phyloP scores from a whole-genome alignment of 2,797 vertebrate species.

The Takifugu rubripes region DNA sequence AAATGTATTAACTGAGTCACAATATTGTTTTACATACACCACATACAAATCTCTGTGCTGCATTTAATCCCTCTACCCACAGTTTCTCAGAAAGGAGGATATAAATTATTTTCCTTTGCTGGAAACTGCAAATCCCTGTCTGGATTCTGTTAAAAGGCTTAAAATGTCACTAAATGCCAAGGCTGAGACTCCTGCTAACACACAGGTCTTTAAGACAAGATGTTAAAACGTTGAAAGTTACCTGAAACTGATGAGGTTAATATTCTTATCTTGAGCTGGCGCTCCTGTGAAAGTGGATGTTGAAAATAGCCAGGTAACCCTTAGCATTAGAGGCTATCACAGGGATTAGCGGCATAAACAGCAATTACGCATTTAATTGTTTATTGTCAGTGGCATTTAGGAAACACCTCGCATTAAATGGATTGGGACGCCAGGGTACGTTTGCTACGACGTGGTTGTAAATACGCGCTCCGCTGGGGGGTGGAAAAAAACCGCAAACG shows the following conservation, averaged over 20 bases:
- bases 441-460: not conserved
- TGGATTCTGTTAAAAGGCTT: slow-evolving; percentile 85
- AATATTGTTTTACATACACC: slow-evolving; percentile 77
- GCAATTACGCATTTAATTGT: slow-evolving; percentile 76
- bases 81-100: slow-evolving; percentile 76
- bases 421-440: slow-evolving; percentile 14
- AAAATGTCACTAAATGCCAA: slow-evolving; percentile 86
- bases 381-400: slow-evolving; percentile 65
- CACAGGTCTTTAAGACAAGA: slow-evolving; percentile 78
- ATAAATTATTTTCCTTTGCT: slow-evolving; percentile 82
- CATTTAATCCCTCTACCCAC: slow-evolving; percentile 79
- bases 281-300: slow-evolving; percentile 73
- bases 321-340: slow-evolving; percentile 73
- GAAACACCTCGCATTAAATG: slow-evolving; percentile 54
- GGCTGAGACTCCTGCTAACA: slow-evolving; percentile 78
- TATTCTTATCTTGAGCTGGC: slow-evolving; percentile 74
- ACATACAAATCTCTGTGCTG: slow-evolving; percentile 73
- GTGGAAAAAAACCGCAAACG: slow-evolving; percentile 33
- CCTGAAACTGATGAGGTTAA: slow-evolving; percentile 82
- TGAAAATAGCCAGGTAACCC: slow-evolving; percentile 76
- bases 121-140: slow-evolving; percentile 79
- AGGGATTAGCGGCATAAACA: slow-evolving; percentile 72
- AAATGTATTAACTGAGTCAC: slow-evolving; percentile 75
- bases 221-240: slow-evolving; percentile 80
- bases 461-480: slow-evolving; percentile 1